Evolutionary conservation across 1,140 invertebrate genomes (phyloP).

Genomic region (Xylocopa sonorina): DNA sequence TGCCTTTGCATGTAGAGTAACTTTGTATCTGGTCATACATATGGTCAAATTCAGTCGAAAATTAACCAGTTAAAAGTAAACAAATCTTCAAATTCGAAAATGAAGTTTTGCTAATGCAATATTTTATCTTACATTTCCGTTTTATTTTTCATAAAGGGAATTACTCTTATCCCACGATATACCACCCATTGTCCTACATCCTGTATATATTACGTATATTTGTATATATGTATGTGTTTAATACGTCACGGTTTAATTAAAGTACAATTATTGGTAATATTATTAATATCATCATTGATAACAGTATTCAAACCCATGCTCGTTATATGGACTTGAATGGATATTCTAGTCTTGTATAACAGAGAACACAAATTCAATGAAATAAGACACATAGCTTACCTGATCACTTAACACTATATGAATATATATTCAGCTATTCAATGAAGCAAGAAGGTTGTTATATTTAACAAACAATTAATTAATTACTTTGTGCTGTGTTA

Average conservation of each 20-base stretch:
- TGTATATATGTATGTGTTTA: background rate
- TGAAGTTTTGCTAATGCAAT: too few relatives aligned
- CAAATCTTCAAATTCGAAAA: too few relatives aligned
- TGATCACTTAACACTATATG: background rate
- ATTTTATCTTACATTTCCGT: too few relatives aligned
- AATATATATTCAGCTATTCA: background rate
- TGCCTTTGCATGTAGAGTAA: too few relatives aligned
- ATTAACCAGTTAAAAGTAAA: too few relatives aligned
- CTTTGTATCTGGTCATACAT: too few relatives aligned
- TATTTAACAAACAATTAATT: constrained; percentile 14
- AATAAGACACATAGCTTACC: background rate
- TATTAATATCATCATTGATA: background rate
- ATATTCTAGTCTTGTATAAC: background rate
- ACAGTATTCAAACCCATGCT: background rate
- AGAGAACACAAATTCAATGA: background rate
- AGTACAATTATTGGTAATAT: constrained; percentile 9
- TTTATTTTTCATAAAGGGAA: too few relatives aligned
- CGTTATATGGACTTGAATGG: background rate
- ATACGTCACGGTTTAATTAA: background rate
- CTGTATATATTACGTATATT: background rate
- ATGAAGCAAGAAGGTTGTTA: constrained; percentile 1
- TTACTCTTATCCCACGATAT: too few relatives aligned
- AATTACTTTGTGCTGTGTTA: background rate
- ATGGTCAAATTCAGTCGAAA: too few relatives aligned
- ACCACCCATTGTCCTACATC: too few relatives aligned